A percentile compares a stretch with the other conserved stretches of the same genome.
These are phyloP conservation scores for Stigmatopora argus DNA, from an alignment of 2,113 vertebrate genomes.

Conservation along the genomic window DNA sequence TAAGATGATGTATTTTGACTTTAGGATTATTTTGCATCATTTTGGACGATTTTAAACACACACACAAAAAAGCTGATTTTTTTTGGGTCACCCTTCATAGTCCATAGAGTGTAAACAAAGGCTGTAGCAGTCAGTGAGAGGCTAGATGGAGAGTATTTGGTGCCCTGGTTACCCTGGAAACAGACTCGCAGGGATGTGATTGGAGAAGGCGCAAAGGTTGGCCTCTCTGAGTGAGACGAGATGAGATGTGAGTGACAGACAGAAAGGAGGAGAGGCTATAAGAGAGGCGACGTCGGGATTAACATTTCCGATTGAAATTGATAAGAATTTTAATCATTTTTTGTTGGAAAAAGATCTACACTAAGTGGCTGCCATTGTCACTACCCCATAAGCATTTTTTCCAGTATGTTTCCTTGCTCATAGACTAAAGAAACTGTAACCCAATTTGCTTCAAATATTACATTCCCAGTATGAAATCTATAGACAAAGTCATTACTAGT, in stretches of 20 bases:
- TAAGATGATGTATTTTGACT: slow-evolving; percentile 10
- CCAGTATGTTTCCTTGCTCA: too few relatives aligned
- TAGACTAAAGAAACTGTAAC: too few relatives aligned
- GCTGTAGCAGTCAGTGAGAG: slow-evolving; percentile 47
- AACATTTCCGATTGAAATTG: slow-evolving; percentile 8
- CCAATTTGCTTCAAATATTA: too few relatives aligned
- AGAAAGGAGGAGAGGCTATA: slow-evolving; percentile 22
- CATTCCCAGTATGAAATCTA: too few relatives aligned
- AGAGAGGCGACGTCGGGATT: neutral
- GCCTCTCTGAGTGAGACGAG: slow-evolving; percentile 61
- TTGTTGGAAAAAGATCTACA: neutral
- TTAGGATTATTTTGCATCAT: neutral
- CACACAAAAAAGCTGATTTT: neutral
- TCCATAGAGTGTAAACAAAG: slow-evolving; percentile 63
- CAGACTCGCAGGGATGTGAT: slow-evolving; percentile 71
- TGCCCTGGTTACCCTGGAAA: slow-evolving; percentile 77
- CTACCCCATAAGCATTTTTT: too few relatives aligned
- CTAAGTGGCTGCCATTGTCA: too few relatives aligned
- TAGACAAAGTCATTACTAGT: too few relatives aligned
- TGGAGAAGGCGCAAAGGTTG: slow-evolving; percentile 69
- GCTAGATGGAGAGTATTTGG: slow-evolving; percentile 63
- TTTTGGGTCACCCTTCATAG: neutral
- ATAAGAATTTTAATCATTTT: neutral
- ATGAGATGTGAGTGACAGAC: slow-evolving; percentile 60
- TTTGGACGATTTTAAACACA: neutral